Evolutionary conservation across 2,113 vertebrate species (phyloP).

Genomic region (Diphyllodes magnificus): DNA sequence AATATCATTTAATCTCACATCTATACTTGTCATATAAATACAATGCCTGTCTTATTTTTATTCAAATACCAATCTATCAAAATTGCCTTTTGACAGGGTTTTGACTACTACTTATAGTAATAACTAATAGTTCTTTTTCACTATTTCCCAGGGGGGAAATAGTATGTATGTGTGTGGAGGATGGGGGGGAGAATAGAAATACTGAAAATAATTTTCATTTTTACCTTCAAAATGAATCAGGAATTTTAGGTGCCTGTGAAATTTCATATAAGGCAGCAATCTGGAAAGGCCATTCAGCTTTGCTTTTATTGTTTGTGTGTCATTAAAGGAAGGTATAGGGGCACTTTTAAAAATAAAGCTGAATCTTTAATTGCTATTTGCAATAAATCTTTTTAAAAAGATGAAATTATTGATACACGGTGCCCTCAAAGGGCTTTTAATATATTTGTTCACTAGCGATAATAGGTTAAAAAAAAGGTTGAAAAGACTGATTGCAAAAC

Average conservation of each 20-base stretch:
- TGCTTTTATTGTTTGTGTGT: background rate
- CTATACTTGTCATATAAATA: conserved; percentile 26
- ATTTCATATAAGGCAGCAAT: background rate
- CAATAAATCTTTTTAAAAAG: background rate
- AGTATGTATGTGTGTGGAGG: background rate
- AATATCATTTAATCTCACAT: background rate
- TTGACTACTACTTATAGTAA: conserved; percentile 4
- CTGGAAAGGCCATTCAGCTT: background rate
- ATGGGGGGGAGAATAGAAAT: background rate
- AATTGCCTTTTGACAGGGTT: conserved; percentile 38
- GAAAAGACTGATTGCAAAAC: conserved; percentile 25
- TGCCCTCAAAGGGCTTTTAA: conserved; percentile 50
- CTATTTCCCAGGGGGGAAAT: background rate
- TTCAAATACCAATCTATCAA: conserved; percentile 44
- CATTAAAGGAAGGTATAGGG: background rate
- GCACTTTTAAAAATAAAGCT: background rate
- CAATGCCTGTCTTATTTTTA: conserved; percentile 33
- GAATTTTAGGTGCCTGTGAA: background rate
- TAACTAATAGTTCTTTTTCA: conserved; percentile 8
- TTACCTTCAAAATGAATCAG: background rate
- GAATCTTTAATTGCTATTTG: background rate
- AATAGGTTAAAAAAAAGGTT: conserved; percentile 31
- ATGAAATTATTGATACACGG: background rate
- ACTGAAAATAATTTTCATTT: background rate
- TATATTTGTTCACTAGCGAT: conserved; percentile 51